Base-by-base conservation (phyloP, 2,888 invertebrate genomes). In the Hypena proboscidalis region DNA sequence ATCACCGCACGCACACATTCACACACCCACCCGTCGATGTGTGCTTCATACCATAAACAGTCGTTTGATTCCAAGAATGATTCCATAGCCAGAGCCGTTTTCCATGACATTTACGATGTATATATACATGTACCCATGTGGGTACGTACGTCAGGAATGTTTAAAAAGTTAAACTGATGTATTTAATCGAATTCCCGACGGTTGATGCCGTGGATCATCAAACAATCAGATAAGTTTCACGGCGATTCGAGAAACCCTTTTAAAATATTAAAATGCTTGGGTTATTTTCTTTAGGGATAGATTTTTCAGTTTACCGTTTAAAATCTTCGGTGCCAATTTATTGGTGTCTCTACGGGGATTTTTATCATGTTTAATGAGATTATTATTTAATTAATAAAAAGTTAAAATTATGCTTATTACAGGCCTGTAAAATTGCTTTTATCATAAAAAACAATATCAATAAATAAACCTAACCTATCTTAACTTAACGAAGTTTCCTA, bases 181-280 rank as follows among this genome's bases (percentile, higher is more conserved):
- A n/a, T 82, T 80, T 80, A 80, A 82, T 81, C 75, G 79, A 80
- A 83, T 81, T 77, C 74, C 76, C 74, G 67, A 59, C 52, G 70
- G 53, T 35, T 57, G 33, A 50, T 36, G 35, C 36, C 43, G 48
- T 21, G 51, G 50, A 62, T 48, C 46, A 40, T 46, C 13, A 14
- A 48, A 52, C 51, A 47, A 37, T 40, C 27, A 45, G 60, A 41
- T 36, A 34, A 46, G 49, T 53, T 51, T 42, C 55, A 25, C 6
- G 11, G 31, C 21, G 19, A 22, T 37, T 37, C 32, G 9, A 11
- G n/a, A 44, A 50, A 29, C 31, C 19, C 21, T 52, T 53, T 56
- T 43, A 1, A 35, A 32, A 14, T 31, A 6, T 4, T n/a, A 5
- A 10, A 8, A 6, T 13, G 21, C 14, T 15, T 15, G 15, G 13